A percentile compares a stretch with the other conserved stretches of the same genome.
These are phyloP conservation scores for Nasonovia ribisnigri DNA, from an alignment of 2,888 invertebrate species.

Conservation along the genomic window DNA sequence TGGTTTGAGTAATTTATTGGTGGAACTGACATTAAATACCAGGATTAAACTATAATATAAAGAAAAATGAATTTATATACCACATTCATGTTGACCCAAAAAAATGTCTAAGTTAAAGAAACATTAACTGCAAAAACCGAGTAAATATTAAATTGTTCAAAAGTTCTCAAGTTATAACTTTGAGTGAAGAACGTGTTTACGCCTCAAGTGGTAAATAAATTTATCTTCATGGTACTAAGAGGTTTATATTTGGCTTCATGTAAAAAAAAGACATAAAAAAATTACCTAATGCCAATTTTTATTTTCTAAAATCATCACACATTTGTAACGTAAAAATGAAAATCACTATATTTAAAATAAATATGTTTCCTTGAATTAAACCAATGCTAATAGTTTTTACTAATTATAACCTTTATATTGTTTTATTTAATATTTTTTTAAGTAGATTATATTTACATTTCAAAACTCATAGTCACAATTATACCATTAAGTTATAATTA, in stretches of 20 bases:
- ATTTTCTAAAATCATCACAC: neutral
- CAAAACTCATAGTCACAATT: neutral
- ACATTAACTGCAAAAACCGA: neutral
- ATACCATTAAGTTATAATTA: neutral
- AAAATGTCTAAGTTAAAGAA: neutral
- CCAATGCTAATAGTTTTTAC: neutral
- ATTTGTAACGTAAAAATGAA: neutral
- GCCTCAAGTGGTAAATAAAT: conserved; percentile 33
- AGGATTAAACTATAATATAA: neutral
- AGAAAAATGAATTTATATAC: neutral
- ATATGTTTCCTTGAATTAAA: neutral
- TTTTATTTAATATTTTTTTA: too few relatives aligned
- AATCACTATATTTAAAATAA: too few relatives aligned
- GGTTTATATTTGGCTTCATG: neutral
- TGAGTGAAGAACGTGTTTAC: neutral
- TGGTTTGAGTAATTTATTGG: neutral
- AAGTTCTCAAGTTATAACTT: conserved; percentile 7
- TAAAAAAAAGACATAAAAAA: neutral
- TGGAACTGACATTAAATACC: neutral
- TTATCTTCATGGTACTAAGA: neutral
- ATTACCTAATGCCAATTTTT: neutral
- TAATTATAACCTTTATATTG: neutral
- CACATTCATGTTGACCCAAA: neutral
- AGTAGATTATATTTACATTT: neutral
- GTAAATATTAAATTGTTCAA: conserved; percentile 33